phyloP scores from a whole-genome alignment of 1,140 invertebrate genomes.

The Notospermus geniculatus region DNA sequence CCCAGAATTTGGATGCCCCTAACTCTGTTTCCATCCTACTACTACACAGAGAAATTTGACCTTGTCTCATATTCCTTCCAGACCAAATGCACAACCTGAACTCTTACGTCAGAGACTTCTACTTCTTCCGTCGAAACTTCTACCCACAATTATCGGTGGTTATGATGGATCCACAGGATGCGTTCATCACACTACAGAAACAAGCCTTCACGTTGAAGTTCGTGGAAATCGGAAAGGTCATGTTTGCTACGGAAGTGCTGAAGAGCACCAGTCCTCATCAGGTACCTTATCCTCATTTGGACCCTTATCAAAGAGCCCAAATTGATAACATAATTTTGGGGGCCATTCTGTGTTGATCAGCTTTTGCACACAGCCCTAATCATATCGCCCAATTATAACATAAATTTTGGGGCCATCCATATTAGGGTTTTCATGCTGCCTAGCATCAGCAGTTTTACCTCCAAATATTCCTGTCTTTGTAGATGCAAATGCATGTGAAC shows the following conservation, averaged over 20 bases:
- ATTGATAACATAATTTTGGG: too few relatives aligned
- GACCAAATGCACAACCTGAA: conserved; percentile 93
- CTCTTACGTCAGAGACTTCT: conserved; percentile 94
- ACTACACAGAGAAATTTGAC: too few relatives aligned
- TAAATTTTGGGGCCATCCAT: too few relatives aligned
- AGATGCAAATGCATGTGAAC: conserved; percentile 59
- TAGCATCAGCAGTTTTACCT: too few relatives aligned
- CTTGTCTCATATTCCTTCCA: conserved; percentile 52
- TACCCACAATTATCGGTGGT: conserved; percentile 96
- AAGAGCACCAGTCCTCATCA: conserved; percentile 55
- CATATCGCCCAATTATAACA: too few relatives aligned
- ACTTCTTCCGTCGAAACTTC: conserved; percentile 98
- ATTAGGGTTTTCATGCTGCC: too few relatives aligned
- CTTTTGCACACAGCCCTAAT: too few relatives aligned
- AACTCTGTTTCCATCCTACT: too few relatives aligned
- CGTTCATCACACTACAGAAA: conserved; percentile 85
- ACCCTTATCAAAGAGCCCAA: too few relatives aligned
- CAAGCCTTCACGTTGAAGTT: conserved; percentile 93
- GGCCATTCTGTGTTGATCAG: too few relatives aligned
- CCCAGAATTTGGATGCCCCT: too few relatives aligned
- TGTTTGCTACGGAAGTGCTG: conserved; percentile 60
- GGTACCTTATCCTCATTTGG: too few relatives aligned
- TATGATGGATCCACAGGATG: conserved; percentile 87
- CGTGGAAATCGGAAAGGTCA: conserved; percentile 90
- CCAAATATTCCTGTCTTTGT: background rate